Conservation (phyloP, 2,113 vertebrate species). For the Galemys pyrenaicus region DNA sequence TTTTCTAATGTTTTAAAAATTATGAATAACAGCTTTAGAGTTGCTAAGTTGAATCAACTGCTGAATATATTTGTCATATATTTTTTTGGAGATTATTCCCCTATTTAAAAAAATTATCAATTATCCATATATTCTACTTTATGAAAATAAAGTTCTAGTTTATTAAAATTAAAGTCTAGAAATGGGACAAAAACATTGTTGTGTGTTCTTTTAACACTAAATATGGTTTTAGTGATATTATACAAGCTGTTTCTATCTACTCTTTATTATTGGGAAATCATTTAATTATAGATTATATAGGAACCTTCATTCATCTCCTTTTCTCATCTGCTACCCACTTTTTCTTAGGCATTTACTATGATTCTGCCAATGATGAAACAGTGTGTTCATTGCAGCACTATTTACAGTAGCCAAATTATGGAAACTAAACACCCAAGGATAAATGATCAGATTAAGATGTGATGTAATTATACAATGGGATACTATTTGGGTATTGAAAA, state of each 20-base stretch:
- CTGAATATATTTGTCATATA: not conserved
- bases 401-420: too few species aligned
- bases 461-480: too few species aligned
- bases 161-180: not conserved
- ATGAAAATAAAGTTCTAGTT: not conserved
- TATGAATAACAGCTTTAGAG: slow-evolving; percentile 6
- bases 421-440: too few species aligned
- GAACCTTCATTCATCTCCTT: not conserved
- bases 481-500: too few species aligned
- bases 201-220: not conserved
- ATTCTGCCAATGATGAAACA: not conserved
- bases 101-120: not conserved
- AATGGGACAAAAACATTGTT: not conserved
- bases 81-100: not conserved
- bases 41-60: not conserved
- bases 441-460: too few species aligned
- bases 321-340: not conserved
- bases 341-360: not conserved
- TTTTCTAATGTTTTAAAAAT: not conserved
- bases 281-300: not conserved
- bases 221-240: not conserved
- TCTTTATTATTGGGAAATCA: slow-evolving; percentile 19
- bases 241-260: not conserved
- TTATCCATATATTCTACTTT: not conserved
- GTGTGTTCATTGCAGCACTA: too few species aligned